Evolutionary conservation across 2,797 vertebrate species (phyloP), one percentile per base, ranked within the genome.

Genomic region (Premnoplex brunnescens): DNA sequence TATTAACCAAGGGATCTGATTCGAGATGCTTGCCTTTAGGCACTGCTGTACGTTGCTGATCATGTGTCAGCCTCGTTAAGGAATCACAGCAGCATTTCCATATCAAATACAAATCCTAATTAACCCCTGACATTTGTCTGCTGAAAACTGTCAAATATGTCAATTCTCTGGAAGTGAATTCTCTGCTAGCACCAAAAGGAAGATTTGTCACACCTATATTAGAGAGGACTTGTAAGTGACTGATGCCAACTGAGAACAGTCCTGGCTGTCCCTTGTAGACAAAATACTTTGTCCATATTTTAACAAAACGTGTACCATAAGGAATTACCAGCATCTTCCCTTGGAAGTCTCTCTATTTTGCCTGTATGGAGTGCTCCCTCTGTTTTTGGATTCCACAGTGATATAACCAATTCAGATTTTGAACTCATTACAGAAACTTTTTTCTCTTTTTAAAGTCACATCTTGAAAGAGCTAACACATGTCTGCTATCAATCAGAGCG

Each of bases 71-170:
- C 27, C 64, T 87, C 75, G 93, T 93, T 81, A 93, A 67, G 68
- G 85, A 93, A 91, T 69, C 71, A 88, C 60, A 94, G 87, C 24
- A 52, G 32, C 26, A 88, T 90, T 93, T 96, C 88, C 82, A 63
- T 46, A 87, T 77, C 51, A 95, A 94, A 95, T 85, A 62, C 49
- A 89, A 88, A 76, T 63, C 56, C 85, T 91, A 94, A 95, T 93
- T 89, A 94, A 75, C 73, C 64, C 67, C 52, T 1, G 1, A 28
- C 41, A 71, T 71, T 92, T 92, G 34, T 75, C 84, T 89, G 62
- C 81, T 68, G 67, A 49, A 83, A 88, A 91, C 43, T 94, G 86
- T 55, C 73, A 96, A 76, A 91, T 74, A 86, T 55, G 83, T 56
- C 93, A 95, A 20, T 90, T 88, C 60, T 36, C 67, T 78, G 68